phyloP scores from a whole-genome alignment of 2,888 invertebrate genomes.

The Eupithecia dodoneata region DNA sequence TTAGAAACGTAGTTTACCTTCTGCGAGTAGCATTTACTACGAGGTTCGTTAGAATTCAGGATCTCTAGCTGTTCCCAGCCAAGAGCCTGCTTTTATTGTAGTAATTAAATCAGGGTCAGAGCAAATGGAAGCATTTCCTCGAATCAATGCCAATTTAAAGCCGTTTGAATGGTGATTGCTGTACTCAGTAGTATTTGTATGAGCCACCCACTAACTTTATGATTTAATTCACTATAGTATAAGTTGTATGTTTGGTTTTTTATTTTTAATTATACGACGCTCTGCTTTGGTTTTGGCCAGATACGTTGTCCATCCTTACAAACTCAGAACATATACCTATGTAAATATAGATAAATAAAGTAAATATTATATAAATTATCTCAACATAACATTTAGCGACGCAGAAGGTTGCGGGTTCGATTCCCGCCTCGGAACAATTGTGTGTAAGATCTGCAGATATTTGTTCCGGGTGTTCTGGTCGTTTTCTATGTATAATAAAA shows the following conservation, averaged over 20 bases:
- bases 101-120: slow-evolving; percentile 56
- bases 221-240: background rate
- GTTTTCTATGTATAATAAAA: too few species aligned
- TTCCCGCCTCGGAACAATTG: too few species aligned
- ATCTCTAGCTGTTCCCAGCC: slow-evolving; percentile 51
- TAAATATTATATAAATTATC: too few species aligned
- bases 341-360: too few species aligned
- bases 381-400: too few species aligned
- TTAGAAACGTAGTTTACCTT: slow-evolving; percentile 48
- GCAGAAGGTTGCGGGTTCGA: too few species aligned
- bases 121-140: slow-evolving; percentile 43
- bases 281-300: background rate
- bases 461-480: too few species aligned
- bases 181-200: slow-evolving; percentile 18
- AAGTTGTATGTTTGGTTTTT: background rate
- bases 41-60: slow-evolving; percentile 15
- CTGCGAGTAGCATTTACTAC: slow-evolving; percentile 9
- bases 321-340: background rate
- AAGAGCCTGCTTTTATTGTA: slow-evolving; percentile 61
- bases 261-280: background rate
- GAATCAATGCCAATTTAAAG: slow-evolving; percentile 43
- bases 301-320: background rate
- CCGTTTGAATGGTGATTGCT: slow-evolving; percentile 34
- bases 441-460: too few species aligned
- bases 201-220: background rate